Conservation (phyloP, 2,888 invertebrate species). For the Morpho helenor region DNA sequence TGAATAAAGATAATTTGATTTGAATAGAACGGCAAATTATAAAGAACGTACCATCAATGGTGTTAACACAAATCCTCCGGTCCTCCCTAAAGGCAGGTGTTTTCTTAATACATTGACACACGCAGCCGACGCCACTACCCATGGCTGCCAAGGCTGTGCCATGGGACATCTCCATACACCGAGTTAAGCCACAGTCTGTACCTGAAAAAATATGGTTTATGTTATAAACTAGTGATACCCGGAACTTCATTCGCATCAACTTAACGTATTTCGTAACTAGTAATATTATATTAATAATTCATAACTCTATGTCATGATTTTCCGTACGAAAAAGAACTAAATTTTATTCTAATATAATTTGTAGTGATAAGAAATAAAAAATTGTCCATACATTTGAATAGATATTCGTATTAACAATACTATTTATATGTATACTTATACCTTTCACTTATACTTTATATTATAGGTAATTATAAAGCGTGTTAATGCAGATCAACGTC, state of each 20-base stretch:
- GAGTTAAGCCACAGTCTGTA: constrained; percentile 78
- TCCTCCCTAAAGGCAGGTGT: constrained; percentile 87
- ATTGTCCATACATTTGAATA: no score
- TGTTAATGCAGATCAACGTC: no score
- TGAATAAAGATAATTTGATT: no score
- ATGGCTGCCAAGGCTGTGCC: constrained; percentile 78
- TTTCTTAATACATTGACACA: constrained; percentile 83
- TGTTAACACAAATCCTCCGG: constrained; percentile 83
- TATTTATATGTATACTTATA: no score
- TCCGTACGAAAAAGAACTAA: no score
- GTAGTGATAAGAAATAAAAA: background rate
- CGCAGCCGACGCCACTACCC: constrained; percentile 74
- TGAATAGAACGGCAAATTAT: background rate
- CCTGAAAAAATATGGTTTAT: constrained; percentile 45
- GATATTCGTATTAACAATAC: no score
- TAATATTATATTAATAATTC: no score
- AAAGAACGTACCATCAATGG: constrained; percentile 80
- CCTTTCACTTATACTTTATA: no score
- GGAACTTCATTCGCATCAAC: no score
- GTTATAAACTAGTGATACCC: background rate
- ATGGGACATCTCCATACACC: constrained; percentile 83
- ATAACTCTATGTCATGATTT: no score
- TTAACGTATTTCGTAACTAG: no score
- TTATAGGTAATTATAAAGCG: no score
- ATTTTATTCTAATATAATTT: background rate